A percentile compares a stretch with the other conserved stretches of the same genome.
These are phyloP conservation scores for Cryptomyrus ogoouensis DNA, from an alignment of 2,113 vertebrate genomes.

Conservation along the genomic window DNA sequence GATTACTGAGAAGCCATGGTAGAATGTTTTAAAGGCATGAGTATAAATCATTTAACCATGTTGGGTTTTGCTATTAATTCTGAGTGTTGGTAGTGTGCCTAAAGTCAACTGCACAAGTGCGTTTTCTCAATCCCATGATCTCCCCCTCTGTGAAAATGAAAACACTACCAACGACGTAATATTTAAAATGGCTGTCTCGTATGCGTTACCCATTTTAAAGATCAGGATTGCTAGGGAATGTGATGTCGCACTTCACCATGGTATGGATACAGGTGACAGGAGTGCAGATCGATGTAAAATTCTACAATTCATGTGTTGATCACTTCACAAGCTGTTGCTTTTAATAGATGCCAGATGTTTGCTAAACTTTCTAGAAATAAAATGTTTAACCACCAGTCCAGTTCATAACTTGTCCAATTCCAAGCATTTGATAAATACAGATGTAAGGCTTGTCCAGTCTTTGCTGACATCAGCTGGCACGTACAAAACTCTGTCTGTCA, in stretches of 20 bases:
- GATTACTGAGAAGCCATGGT: background rate
- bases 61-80: background rate
- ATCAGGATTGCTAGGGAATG: background rate
- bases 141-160: background rate
- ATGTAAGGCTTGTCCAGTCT: slow-evolving; percentile 41
- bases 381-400: slow-evolving; percentile 22
- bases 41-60: background rate
- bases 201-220: background rate
- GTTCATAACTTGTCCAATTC: slow-evolving; percentile 7
- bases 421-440: slow-evolving; percentile 10
- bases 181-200: background rate
- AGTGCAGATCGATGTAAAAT: slow-evolving; percentile 65
- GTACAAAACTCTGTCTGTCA: slow-evolving; percentile 28
- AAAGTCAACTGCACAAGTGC: background rate
- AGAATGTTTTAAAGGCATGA: background rate
- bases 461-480: slow-evolving; percentile 31
- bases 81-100: background rate
- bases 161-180: background rate
- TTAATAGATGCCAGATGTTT: slow-evolving; percentile 50
- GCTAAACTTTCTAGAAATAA: slow-evolving; percentile 27
- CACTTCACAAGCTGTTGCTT: slow-evolving; percentile 51
- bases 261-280: slow-evolving; percentile 49
- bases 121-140: background rate
- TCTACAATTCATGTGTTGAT: slow-evolving; percentile 53
- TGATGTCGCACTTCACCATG: slow-evolving; percentile 16